Evolutionary conservation across 2,113 vertebrate genomes (phyloP), one percentile per base, ranked within the genome.

Genomic region (Pluvialis apricaria): DNA sequence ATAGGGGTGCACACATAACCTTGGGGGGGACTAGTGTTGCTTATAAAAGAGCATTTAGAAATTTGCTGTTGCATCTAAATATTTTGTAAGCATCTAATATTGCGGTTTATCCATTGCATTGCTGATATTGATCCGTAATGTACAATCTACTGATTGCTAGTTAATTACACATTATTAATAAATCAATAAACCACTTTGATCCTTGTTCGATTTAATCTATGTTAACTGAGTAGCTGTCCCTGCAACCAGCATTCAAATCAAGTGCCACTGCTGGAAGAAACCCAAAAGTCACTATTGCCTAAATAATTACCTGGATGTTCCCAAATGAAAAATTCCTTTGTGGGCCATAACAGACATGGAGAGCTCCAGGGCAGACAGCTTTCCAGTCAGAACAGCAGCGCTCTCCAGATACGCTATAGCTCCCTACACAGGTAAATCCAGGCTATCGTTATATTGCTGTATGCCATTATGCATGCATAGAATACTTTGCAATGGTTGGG

Each of bases 161-260:
- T 70, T 91, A 92, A 96, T 76, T 79, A 69, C 25, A 36, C 8
- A 10, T 18, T 31, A 72, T 85, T 85, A 87, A 89, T 82, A 87
- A 68, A 89, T 28, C 47, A 88, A 79, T 24, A 82, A 92, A 54
- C 38, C 38, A 44, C 55, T 72, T 82, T 29, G 89, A 94, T 89
- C 44, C 47, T 44, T 75, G 28, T 68, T 95, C 68, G 73, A 94
- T 82, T 85, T 94, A 55, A 84, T 61, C 51, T 69, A 3, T 22
- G 32, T 40, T 89, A 91, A 80, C 32, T 20, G 51, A 68, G 55
- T 10, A 71, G 42, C 38, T 71, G 29, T 31, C 57, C 47, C 84
- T 75, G 34, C 65, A 94, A 79, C 15, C 40, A 84, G 65, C 57
- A 82, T n/a, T 64, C 45, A 75, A 54, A 94, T 32, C 1, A 3